Evolutionary conservation across 2,888 invertebrate genomes (phyloP), one percentile per base, ranked within the genome.

Genomic region (Euproctis similis): DNA sequence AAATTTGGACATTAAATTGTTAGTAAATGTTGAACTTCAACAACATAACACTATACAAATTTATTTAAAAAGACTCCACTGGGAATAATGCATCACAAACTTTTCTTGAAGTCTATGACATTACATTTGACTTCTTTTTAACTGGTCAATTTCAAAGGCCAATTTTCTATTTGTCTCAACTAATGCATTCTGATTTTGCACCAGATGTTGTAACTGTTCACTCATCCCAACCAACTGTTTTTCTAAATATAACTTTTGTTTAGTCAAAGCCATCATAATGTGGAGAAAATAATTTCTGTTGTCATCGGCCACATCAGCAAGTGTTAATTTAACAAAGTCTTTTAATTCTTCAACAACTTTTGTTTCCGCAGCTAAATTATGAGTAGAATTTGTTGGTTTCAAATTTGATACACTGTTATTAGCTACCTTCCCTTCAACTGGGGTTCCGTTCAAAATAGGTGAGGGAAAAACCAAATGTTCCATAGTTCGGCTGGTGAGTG

Each of bases 151-250:
- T 60, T 84, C 84, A 16, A 84, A 66, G 2, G 73, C 65, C 12
- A 87, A 62, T 46, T 71, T 80, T 42, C 81, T 74, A 46, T 87
- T 87, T 16, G 81, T 77, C 48, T 86, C 86, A 14, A 85, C 42
- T 34, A 87, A 60, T 26, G 65, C 62, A 42, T 67, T 73, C 47
- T 85, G 81, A 40, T 71, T 76, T 27, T 72, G 66, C 21, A 65
- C 52, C 35, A 82, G 51, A 31, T 50, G 58, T 26, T 73, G 57
- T 34, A 85, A 60, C 42, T 80, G 72, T 8, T 70, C 64, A 39
- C 50, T 66, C 59, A 85, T 62, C 1, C 42, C 53, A 2, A 53
- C 28, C 13, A 85, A 45, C 33, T 84, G 75, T 32, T 84, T 84
- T 36, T 85, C 82, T 25, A 85, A 57, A 57, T 65, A 82, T 34